A percentile compares a stretch with the other conserved stretches of the same genome.
Evolutionary conservation across 2,113 vertebrate species (phyloP).

Genomic region (Cheilinus undulatus): DNA sequence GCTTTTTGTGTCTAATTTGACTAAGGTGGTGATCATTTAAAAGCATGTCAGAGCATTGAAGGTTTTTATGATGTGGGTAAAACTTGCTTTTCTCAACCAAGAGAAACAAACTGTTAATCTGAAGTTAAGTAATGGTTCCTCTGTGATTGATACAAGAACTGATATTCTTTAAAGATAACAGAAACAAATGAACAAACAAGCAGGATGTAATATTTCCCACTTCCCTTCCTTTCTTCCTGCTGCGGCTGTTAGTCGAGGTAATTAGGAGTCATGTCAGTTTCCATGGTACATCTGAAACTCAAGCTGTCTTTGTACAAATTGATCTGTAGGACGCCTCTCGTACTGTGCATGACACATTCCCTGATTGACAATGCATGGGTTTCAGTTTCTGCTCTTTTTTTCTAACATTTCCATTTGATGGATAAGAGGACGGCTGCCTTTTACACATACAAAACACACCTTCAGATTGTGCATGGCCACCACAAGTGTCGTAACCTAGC

Average conservation of each 20-base stretch:
- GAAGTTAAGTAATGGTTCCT: neutral
- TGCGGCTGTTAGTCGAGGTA: conserved; percentile 58
- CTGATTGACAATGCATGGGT: conserved; percentile 70
- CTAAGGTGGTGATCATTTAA: neutral
- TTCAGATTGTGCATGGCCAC: conserved; percentile 71
- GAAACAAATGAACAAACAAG: conserved; percentile 25
- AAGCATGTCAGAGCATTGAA: conserved; percentile 16
- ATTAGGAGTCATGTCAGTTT: conserved; percentile 58
- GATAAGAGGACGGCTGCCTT: conserved; percentile 58
- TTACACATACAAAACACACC: conserved; percentile 72
- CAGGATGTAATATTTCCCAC: conserved; percentile 47
- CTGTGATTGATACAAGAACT: neutral
- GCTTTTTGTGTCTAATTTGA: neutral
- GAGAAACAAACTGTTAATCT: neutral
- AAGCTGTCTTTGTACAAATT: conserved; percentile 58
- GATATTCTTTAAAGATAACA: conserved; percentile 32
- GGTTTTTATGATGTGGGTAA: no score
- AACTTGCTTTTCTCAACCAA: no score
- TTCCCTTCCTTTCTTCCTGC: conserved; percentile 42
- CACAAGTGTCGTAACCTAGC: conserved; percentile 84
- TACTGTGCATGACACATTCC: conserved; percentile 46
- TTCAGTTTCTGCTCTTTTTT: conserved; percentile 70
- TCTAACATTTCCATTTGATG: conserved; percentile 80
- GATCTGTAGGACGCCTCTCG: conserved; percentile 59
- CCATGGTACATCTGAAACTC: conserved; percentile 59